Evolutionary conservation across 1,140 invertebrate species (phyloP).

Genomic region (Orius insidiosus): DNA sequence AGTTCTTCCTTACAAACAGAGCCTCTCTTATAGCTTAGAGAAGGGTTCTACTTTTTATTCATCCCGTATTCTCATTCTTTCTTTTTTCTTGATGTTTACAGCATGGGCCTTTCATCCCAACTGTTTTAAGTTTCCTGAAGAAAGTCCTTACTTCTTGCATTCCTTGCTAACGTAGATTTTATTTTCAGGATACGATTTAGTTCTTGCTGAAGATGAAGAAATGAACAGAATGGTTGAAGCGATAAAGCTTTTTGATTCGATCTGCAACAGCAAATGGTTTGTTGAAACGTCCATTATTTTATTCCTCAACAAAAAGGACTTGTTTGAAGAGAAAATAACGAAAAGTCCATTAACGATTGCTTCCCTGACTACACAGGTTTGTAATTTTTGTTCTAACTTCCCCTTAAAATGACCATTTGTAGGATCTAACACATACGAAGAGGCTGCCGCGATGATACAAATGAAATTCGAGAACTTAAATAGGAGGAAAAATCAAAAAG

Average conservation of each 20-base stretch:
- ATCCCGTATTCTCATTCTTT: too few relatives aligned
- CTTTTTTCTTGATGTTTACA: too few relatives aligned
- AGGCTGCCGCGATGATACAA: constrained; percentile 73
- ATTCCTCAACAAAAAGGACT: constrained; percentile 92
- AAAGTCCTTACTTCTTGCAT: too few relatives aligned
- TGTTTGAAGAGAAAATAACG: constrained; percentile 84
- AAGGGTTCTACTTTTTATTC: too few relatives aligned
- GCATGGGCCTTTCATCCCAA: too few relatives aligned
- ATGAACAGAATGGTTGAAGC: constrained; percentile 76
- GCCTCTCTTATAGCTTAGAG: too few relatives aligned
- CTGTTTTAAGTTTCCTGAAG: too few relatives aligned
- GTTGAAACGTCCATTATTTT: constrained; percentile 94
- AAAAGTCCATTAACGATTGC: constrained; percentile 87
- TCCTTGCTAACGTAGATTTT: too few relatives aligned
- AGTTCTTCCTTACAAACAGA: too few relatives aligned
- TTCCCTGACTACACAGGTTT: constrained; percentile 84
- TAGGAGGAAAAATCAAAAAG: constrained; percentile 70
- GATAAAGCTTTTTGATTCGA: constrained; percentile 88
- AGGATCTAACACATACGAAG: constrained; percentile 72
- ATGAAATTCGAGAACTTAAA: constrained; percentile 79
- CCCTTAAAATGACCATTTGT: too few relatives aligned
- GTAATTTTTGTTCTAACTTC: too few relatives aligned
- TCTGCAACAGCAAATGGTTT: constrained; percentile 98
- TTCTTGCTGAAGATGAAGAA: constrained; percentile 48
- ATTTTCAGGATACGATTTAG: constrained; percentile 49